These are phyloP conservation scores for Neogale vison DNA, from an alignment of 2,113 vertebrate species.

Conservation along the genomic window DNA sequence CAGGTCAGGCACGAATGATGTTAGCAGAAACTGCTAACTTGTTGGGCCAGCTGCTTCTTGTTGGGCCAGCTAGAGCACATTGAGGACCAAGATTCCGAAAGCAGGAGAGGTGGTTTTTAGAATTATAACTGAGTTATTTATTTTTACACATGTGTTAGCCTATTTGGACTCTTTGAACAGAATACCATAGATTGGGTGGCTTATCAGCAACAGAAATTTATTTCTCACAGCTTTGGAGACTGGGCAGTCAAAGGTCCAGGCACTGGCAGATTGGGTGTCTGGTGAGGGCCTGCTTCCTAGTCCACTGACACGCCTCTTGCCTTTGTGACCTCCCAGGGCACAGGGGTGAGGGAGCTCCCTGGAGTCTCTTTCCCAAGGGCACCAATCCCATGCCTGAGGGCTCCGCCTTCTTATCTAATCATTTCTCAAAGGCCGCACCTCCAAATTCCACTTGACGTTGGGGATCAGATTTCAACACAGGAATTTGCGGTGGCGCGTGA, in stretches of 20 bases:
- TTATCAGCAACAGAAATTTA: background rate
- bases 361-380: background rate
- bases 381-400: background rate
- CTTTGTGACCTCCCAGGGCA: background rate
- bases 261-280: background rate
- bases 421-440: background rate
- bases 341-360: background rate
- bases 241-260: background rate
- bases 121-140: background rate
- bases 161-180: background rate
- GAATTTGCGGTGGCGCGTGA: background rate
- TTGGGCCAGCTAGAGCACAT: background rate
- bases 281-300: background rate
- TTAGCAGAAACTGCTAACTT: background rate
- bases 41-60: background rate
- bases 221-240: background rate
- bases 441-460: background rate
- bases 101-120: background rate
- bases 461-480: background rate
- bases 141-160: background rate
- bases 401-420: background rate
- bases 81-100: background rate
- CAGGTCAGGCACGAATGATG: background rate
- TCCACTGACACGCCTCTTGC: background rate
- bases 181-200: background rate